A percentile compares a stretch with the other conserved stretches of the same genome.
These are phyloP conservation scores for Lissocephala sabroskyi DNA, from an alignment of 2,888 invertebrate species.

Conservation along the genomic window DNA sequence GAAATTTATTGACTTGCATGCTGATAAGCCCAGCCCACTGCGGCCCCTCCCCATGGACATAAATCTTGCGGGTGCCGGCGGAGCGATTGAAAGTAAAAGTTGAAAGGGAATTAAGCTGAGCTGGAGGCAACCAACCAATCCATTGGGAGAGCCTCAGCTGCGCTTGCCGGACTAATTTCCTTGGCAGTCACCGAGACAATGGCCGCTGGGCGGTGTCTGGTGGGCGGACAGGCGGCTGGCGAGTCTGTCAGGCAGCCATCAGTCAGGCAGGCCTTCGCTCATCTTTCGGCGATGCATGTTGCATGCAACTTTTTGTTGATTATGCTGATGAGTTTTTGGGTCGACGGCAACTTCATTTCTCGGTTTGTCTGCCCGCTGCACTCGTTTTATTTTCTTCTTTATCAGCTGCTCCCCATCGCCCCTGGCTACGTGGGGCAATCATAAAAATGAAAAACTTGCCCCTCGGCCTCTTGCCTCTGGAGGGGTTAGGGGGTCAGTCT, in stretches of 20 bases:
- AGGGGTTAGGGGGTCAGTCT: neutral
- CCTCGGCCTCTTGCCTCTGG: too few relatives aligned
- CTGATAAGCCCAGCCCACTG: constrained; percentile 29
- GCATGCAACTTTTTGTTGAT: constrained; percentile 56
- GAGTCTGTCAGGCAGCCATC: constrained; percentile 47
- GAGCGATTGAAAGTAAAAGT: constrained; percentile 4
- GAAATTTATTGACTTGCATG: constrained; percentile 34
- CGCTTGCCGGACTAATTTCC: too few relatives aligned
- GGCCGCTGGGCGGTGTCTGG: too few relatives aligned
- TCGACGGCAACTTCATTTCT: constrained; percentile 16
- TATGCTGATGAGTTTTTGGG: constrained; percentile 57
- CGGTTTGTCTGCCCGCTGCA: constrained; percentile 11
- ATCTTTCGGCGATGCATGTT: constrained; percentile 45
- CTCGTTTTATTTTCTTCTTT: constrained; percentile 4
- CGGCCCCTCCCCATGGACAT: too few relatives aligned
- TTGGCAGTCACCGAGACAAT: too few relatives aligned
- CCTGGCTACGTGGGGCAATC: too few relatives aligned
- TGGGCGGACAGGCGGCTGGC: too few relatives aligned
- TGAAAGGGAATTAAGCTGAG: neutral
- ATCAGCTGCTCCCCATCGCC: too few relatives aligned
- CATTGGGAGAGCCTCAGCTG: too few relatives aligned
- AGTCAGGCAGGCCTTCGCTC: constrained; percentile 21
- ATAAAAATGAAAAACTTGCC: too few relatives aligned
- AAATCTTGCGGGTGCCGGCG: too few relatives aligned
- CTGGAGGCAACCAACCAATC: constrained; percentile 5